Percentiles rank a stretch among this genome's conserved stretches.
Evolutionary conservation across 2,113 vertebrate genomes (phyloP).

Genomic region (Haplochromis vanheusdeni): DNA sequence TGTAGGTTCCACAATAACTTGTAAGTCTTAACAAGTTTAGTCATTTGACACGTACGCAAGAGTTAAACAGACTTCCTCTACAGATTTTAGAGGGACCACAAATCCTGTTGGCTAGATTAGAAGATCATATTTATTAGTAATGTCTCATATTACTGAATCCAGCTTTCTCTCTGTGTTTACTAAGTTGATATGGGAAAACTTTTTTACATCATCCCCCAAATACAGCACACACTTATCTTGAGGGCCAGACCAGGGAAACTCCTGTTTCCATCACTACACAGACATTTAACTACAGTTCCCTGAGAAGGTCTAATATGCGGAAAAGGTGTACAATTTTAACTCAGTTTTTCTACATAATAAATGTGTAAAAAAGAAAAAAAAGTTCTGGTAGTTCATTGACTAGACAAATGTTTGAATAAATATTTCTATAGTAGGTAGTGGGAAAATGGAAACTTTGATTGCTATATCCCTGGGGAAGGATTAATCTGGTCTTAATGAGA

Average conservation of each 20-base stretch:
- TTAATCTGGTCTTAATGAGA: neutral
- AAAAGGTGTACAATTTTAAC: neutral
- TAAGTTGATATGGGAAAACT: neutral
- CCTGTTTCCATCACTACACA: neutral
- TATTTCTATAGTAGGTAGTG: neutral
- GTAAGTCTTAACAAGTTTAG: neutral
- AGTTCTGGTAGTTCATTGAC: neutral
- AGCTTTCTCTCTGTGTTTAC: neutral
- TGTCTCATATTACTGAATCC: accelerated
- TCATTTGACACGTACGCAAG: accelerated
- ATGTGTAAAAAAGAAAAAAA: neutral
- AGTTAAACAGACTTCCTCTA: neutral
- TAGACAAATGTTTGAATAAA: neutral
- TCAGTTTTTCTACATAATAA: neutral
- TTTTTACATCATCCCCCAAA: neutral
- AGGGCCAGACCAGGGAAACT: neutral
- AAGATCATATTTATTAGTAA: neutral
- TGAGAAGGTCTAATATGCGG: neutral
- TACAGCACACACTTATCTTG: neutral
- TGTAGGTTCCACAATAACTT: neutral
- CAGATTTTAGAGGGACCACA: neutral
- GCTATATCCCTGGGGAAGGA: neutral
- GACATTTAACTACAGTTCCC: neutral
- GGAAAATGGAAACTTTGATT: neutral
- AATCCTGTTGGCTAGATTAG: neutral